Percentiles rank a stretch among this genome's conserved stretches.
phyloP scores from a whole-genome alignment of 2,113 vertebrate species.

The cat (Felis catus) region DNA sequence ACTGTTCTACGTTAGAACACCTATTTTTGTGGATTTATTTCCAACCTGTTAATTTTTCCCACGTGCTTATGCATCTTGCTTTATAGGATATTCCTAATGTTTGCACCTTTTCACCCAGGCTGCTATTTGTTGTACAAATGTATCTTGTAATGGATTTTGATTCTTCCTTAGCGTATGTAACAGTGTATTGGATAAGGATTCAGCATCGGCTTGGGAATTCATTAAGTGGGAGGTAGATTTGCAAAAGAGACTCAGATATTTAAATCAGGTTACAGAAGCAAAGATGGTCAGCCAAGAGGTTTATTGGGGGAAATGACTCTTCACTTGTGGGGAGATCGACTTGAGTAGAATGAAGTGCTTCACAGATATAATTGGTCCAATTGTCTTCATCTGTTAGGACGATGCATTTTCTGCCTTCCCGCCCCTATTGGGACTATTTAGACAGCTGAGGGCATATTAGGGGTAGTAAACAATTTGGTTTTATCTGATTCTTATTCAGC shows the following conservation, averaged over 20 bases:
- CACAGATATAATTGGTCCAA: constrained; percentile 5
- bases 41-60: background rate
- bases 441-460: background rate
- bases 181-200: background rate
- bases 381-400: constrained; percentile 15
- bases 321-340: background rate
- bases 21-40: background rate
- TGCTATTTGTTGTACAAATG: background rate
- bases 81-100: background rate
- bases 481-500: constrained; percentile 44
- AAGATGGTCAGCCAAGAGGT: background rate
- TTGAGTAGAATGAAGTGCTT: constrained; percentile 19
- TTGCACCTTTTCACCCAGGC: background rate
- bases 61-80: background rate
- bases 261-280: background rate
- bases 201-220: background rate
- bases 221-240: background rate
- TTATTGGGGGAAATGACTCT: background rate
- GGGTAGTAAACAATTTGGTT: constrained; percentile 46
- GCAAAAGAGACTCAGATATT: background rate
- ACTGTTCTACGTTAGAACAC: background rate
- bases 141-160: background rate
- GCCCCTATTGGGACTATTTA: constrained; percentile 14
- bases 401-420: constrained; percentile 8
- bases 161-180: background rate